Conservation (phyloP, 2,888 invertebrate genomes). For the Andrena haemorrhoa region DNA sequence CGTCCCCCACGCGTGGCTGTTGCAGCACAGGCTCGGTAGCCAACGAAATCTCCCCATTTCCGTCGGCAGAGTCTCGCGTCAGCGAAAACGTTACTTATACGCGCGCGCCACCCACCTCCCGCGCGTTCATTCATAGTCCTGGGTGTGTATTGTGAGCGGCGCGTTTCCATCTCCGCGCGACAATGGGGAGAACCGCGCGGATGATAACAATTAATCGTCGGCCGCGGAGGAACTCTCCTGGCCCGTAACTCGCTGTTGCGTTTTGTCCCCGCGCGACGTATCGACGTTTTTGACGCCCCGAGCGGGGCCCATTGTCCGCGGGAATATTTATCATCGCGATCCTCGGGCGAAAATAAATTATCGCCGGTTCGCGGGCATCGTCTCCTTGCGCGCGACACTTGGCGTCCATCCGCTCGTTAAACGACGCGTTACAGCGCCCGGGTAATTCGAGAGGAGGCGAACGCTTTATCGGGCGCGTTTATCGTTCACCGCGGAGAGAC, state of each 20-base stretch:
- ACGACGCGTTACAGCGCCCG: not conserved
- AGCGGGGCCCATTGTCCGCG: conserved; percentile 47
- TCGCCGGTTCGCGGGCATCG: not conserved
- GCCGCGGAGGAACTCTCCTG: conserved; percentile 24
- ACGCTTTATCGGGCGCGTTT: conserved; percentile 19
- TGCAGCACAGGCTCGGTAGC: not conserved
- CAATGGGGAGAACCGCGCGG: conserved; percentile 45
- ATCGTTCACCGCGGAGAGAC: conserved; percentile 29
- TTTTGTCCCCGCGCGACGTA: conserved; percentile 42
- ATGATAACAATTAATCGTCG: conserved; percentile 60
- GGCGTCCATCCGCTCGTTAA: not conserved
- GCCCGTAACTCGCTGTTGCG: conserved; percentile 48
- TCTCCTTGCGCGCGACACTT: no score
- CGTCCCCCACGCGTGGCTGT: no score
- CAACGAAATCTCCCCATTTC: conserved; percentile 5
- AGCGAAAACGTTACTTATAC: conserved; percentile 24
- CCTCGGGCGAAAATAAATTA: conserved; percentile 52
- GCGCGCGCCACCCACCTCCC: no score
- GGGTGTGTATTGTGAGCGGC: conserved; percentile 30
- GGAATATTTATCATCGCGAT: conserved; percentile 54
- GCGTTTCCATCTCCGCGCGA: conserved; percentile 34
- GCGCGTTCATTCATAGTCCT: not conserved
- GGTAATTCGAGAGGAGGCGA: conserved; percentile 24
- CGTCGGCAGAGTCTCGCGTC: not conserved
- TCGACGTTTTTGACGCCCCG: conserved; percentile 51